Percentiles rank a stretch among this genome's conserved stretches.
These are phyloP conservation scores for Prosapia bicincta DNA, from an alignment of 2,888 invertebrate genomes.

Conservation along the genomic window DNA sequence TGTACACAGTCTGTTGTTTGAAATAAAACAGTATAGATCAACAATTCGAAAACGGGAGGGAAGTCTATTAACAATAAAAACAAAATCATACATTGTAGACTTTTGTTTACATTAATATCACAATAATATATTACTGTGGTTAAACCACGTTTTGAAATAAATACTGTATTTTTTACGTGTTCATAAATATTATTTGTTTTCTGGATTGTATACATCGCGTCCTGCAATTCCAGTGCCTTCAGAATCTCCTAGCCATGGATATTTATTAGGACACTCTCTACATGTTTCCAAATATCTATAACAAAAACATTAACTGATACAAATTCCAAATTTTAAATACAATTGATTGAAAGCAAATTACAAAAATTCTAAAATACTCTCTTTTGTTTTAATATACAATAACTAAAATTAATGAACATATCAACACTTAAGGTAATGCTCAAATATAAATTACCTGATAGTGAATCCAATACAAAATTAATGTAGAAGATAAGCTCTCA, in stretches of 20 bases:
- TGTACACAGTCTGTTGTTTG: neutral
- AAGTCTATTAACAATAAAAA: neutral
- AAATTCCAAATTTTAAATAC: no score
- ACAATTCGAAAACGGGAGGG: neutral
- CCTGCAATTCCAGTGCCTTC: conserved; percentile 76
- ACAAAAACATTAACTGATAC: no score
- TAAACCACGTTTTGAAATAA: neutral
- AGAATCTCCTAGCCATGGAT: conserved; percentile 87
- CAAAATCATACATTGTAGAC: neutral
- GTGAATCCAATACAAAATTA: no score
- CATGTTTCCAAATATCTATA: conserved; percentile 82
- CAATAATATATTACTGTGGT: neutral
- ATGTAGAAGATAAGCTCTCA: no score
- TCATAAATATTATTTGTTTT: conserved; percentile 47
- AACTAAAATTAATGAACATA: no score
- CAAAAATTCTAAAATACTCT: no score
- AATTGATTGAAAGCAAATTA: no score
- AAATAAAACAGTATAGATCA: neutral
- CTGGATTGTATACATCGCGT: conserved; percentile 76
- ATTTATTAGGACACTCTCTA: conserved; percentile 75
- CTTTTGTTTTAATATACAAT: no score
- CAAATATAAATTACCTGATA: no score
- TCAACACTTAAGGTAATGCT: no score
- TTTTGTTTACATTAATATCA: neutral
- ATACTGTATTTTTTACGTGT: neutral